These are phyloP conservation scores for Eremobia ochroleuca DNA, from an alignment of 2,888 invertebrate species.

Conservation along the genomic window DNA sequence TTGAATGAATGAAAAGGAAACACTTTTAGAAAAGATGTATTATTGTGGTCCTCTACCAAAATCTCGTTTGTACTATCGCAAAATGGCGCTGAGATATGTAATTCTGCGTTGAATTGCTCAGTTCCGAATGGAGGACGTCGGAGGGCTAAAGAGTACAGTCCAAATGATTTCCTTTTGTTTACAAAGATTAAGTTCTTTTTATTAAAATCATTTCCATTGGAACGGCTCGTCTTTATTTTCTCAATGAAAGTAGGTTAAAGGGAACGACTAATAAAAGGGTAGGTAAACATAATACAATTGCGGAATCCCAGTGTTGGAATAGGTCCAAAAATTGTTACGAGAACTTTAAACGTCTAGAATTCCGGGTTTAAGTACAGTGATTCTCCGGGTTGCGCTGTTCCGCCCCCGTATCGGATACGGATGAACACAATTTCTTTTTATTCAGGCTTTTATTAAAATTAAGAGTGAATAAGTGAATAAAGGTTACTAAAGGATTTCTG, in stretches of 20 bases:
- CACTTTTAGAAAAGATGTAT: neutral
- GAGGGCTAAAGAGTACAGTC: constrained; percentile 57
- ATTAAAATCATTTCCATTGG: constrained; percentile 66
- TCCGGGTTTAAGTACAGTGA: constrained; percentile 59
- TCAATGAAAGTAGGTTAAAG: constrained; percentile 53
- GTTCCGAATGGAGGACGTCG: constrained; percentile 57
- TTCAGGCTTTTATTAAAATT: constrained; percentile 45
- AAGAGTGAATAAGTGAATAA: constrained; percentile 31
- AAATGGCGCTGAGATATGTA: constrained; percentile 64
- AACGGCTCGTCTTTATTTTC: constrained; percentile 57
- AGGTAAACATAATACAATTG: constrained; percentile 49
- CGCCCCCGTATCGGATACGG: constrained; percentile 32
- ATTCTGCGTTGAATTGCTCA: constrained; percentile 63
- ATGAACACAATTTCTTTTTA: constrained; percentile 56
- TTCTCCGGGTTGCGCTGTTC: constrained; percentile 34
- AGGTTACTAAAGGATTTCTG: neutral
- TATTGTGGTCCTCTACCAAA: constrained; percentile 24
- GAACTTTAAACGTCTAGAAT: constrained; percentile 56
- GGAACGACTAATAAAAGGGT: constrained; percentile 48
- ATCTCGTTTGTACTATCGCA: constrained; percentile 45
- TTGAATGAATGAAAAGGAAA: constrained; percentile 3
- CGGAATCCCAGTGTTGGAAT: constrained; percentile 60
- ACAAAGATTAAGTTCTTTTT: constrained; percentile 68
- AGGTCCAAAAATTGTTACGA: constrained; percentile 60
- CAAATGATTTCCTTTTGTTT: constrained; percentile 67